These are phyloP conservation scores for Gymnoscelis rufifasciata DNA, from an alignment of 2,888 invertebrate genomes.

Conservation along the genomic window DNA sequence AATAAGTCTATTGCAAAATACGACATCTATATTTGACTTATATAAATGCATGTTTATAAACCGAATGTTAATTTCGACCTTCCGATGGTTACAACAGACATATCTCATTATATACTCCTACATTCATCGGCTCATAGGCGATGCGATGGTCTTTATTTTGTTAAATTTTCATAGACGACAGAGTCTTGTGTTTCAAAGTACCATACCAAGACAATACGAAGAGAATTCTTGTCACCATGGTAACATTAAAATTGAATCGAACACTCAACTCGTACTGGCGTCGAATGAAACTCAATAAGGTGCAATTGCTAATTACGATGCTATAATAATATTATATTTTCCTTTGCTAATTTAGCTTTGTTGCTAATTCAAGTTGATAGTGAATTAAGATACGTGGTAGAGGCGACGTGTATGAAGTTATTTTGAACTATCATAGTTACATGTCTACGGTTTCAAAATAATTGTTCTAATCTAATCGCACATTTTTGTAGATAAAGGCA, in stretches of 20 bases:
- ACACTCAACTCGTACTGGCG: no score
- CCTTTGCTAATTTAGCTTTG: not conserved
- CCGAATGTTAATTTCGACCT: conserved; percentile 28
- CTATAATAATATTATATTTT: conserved; percentile 6
- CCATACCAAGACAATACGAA: no score
- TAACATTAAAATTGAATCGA: not conserved
- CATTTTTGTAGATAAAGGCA: conserved; percentile 22
- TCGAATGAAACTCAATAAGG: conserved; percentile 9
- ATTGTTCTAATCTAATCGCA: conserved; percentile 24
- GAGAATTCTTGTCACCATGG: no score
- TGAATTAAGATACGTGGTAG: no score
- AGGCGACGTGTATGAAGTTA: not conserved
- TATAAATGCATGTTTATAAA: conserved; percentile 4
- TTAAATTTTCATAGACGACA: no score
- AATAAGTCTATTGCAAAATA: no score
- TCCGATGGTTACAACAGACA: conserved; percentile 19
- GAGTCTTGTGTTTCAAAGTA: no score
- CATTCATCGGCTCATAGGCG: conserved; percentile 16
- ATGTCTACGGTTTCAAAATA: conserved; percentile 20
- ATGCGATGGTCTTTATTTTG: no score
- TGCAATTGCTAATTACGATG: conserved; percentile 7
- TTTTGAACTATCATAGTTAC: conserved; percentile 5
- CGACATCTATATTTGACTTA: not conserved
- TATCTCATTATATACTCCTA: conserved; percentile 22
- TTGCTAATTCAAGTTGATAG: no score